Percentiles rank a stretch among this genome's conserved stretches.
Conservation (phyloP, 2,888 invertebrate species). For the Dryomyza anilis region DNA sequence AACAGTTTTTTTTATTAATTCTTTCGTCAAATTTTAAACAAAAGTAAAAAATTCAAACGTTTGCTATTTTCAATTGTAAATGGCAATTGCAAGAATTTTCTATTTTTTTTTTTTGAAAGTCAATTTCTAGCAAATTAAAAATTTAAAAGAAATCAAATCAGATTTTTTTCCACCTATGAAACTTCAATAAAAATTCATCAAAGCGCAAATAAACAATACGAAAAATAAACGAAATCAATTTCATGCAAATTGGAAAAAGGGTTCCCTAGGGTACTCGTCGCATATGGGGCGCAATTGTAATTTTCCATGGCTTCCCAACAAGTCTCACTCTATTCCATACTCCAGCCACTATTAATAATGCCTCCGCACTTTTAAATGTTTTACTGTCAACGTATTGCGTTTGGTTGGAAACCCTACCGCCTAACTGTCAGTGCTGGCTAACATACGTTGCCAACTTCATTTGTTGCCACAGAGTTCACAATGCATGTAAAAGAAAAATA, state of each 20-base stretch:
- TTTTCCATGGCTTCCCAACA: background rate
- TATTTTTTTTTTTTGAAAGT: too few relatives aligned
- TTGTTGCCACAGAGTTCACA: background rate
- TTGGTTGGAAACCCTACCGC: background rate
- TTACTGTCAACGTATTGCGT: background rate
- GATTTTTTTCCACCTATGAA: background rate
- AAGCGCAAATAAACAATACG: slow-evolving; percentile 25
- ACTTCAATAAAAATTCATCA: slow-evolving; percentile 32
- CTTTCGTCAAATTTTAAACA: too few relatives aligned
- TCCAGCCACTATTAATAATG: background rate
- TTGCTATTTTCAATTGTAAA: background rate
- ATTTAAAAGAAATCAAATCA: slow-evolving; percentile 14
- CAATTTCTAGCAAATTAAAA: slow-evolving; percentile 22
- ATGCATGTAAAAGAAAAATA: background rate
- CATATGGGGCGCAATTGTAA: too few relatives aligned
- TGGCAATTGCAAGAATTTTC: background rate
- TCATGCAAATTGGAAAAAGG: slow-evolving; percentile 44
- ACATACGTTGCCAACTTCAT: slow-evolving; percentile 21
- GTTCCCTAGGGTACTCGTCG: slow-evolving; percentile 18
- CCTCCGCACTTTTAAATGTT: background rate
- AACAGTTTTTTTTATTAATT: too few relatives aligned
- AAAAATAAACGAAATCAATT: slow-evolving; percentile 43
- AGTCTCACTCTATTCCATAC: background rate
- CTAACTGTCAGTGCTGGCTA: background rate
- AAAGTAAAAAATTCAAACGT: too few relatives aligned